Evolutionary conservation across 2,113 vertebrate genomes (phyloP), one percentile per base, ranked within the genome.

Genomic region (Pongo abelii): DNA sequence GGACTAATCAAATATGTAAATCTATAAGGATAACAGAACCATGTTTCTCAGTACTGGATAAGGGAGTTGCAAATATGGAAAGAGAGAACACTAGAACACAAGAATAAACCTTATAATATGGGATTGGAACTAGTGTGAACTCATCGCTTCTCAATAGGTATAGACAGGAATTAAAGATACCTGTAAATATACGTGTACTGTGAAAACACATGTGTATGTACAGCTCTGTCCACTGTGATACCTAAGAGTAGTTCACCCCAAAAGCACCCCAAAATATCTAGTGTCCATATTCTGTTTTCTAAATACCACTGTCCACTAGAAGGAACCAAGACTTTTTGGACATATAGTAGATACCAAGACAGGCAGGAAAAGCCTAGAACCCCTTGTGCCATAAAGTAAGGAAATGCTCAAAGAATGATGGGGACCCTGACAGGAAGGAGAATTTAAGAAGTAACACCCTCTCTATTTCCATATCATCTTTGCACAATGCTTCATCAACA

Each of bases 161-260:
- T 18, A 72, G 20, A 40, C 6, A 52, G 9, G 40, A 90, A 43
- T 79, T 72, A 93, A 67, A 84, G 38, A 72, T 20, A 22, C 22
- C 0, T 46, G 17, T 17, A 20, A 35, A 22, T 3, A 12, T 27
- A 38, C 57, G 12, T 48, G 38, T 12, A 40, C 55, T 59, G 5
- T 50, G n/a, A 40, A 1, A 35, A 50, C 3, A 12, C 4, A 9
- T 3, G 17, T 0, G 11, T 43, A 10, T 48, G 5, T 50, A 40
- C 3, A n/a, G 13, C 14, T 81, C 38, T 23, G 40, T 32, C 30
- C n/a, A 38, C 35, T 25, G 18, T 38, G 46, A 67, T 8, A 25
- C n/a, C 4, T 50, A 25, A 40, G 8, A 59, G 64, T 38, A 25
- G 16, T 48, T 64, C 30, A 43, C 14, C 32, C 17, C 38, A 8